Base-by-base conservation (phyloP, 1,140 invertebrate species). In the Heliconius hermathena region DNA sequence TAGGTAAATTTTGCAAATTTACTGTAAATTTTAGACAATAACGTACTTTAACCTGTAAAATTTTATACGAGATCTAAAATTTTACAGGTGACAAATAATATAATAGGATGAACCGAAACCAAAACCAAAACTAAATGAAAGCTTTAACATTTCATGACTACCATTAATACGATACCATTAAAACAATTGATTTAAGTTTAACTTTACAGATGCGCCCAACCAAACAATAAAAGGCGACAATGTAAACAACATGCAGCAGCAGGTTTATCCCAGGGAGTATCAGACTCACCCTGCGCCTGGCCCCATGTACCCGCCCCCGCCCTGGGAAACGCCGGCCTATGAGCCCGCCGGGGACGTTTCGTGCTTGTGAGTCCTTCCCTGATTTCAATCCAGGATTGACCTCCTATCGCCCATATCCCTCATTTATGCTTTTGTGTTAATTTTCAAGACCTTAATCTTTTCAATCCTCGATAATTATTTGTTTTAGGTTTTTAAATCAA, bases 211-310 rank as follows among this genome's bases (percentile, higher is more conserved):
- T 94, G 86, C 91, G 57, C 91, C 93, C 79, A 92, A 88, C 82
- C 90, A 94, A 91, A 87, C 89, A 81, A 81, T 89, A 82, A 93
- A 94, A 89, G 93, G 94, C 92, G 94, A 94, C 94, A 95, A 95
- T 95, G 94, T 95, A 95, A 95, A 95, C 94, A 94, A 93, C 91
- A 92, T 88, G 88, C 87, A 89, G 85, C 89, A 90, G 83, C 89
- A 86, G 85, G 78, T 82, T 81, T 92, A 92, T 87, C 83, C 87
- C 78, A 83, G 89, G 84, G 88, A 92, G 52, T 91, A 89, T 88
- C 89, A 89, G 87, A 83, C 87, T 83, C 87, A 89, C 75, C 81
- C 85, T 54, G 83, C 81, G 82, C 85, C 87, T 79, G 87, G 87
- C 77, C 77, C 89, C 74, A 80, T 92, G 86, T 91, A 92, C 86